Evolutionary conservation across 2,888 invertebrate genomes (phyloP).

Genomic region (Macrophya alboannulata): DNA sequence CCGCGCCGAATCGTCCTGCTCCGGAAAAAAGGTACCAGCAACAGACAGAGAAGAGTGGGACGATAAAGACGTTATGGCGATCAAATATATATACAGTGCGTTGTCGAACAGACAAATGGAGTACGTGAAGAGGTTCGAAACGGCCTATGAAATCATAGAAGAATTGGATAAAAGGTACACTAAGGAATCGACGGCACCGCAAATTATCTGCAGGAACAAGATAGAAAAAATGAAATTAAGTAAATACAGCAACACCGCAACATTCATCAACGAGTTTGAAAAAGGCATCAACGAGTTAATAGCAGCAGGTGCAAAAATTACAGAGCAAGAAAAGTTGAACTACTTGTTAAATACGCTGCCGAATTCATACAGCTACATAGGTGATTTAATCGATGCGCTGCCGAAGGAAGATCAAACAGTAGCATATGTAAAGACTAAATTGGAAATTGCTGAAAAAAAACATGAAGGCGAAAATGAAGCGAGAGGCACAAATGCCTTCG

Average conservation of each 20-base stretch:
- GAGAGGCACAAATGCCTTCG: conserved; percentile 38
- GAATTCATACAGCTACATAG: conserved; percentile 61
- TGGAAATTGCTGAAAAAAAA: conserved; percentile 51
- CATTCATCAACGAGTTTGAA: conserved; percentile 62
- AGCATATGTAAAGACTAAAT: conserved; percentile 64
- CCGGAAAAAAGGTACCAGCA: conserved; percentile 42
- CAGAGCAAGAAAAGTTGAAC: conserved; percentile 63
- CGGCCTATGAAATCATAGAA: conserved; percentile 59
- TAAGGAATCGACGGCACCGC: conserved; percentile 59
- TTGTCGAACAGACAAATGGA: conserved; percentile 60
- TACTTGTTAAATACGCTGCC: conserved; percentile 64
- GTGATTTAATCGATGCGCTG: conserved; percentile 63
- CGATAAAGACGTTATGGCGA: conserved; percentile 54
- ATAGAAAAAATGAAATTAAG: conserved; percentile 59
- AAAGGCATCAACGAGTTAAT: conserved; percentile 62
- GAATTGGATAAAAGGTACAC: conserved; percentile 59
- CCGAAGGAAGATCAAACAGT: conserved; percentile 61
- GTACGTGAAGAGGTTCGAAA: conserved; percentile 55
- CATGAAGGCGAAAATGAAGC: conserved; percentile 35
- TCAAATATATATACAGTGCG: conserved; percentile 56
- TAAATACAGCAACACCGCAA: conserved; percentile 56
- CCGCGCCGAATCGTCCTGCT: too few species aligned
- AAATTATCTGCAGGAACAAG: conserved; percentile 60
- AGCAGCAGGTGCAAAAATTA: conserved; percentile 60
- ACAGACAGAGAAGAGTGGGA: conserved; percentile 51